Percentiles rank a stretch among this genome's conserved stretches.
Conservation (phyloP, 53 echinoderm and acorn worm genomes). For the Temnopleurus reevesii region DNA sequence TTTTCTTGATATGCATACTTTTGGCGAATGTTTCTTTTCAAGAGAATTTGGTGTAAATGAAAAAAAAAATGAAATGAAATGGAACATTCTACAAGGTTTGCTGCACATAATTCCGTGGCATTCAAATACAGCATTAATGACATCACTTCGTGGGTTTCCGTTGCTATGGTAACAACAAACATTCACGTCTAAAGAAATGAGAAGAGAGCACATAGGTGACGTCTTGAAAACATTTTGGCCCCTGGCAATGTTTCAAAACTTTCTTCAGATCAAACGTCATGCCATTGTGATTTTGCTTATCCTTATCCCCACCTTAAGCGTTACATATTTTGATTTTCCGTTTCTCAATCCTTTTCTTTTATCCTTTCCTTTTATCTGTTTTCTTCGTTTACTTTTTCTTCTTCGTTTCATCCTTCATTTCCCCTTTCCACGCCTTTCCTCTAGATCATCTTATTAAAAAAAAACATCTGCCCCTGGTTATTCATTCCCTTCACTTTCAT, state of each 20-base stretch:
- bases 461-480: too few species aligned
- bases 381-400: background rate
- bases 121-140: background rate
- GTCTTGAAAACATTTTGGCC: conserved; percentile 7
- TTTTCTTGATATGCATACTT: too few species aligned
- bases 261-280: background rate
- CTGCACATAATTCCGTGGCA: background rate
- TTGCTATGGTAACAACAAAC: background rate
- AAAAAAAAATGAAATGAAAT: background rate
- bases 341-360: background rate
- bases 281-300: background rate
- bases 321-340: background rate
- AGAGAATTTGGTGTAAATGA: background rate
- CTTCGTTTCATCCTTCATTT: background rate
- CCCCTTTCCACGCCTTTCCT: background rate
- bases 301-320: background rate
- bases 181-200: background rate
- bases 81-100: background rate
- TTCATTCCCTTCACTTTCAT: background rate
- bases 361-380: background rate
- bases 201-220: background rate
- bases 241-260: background rate
- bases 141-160: conserved; percentile 38
- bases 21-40: too few species aligned
- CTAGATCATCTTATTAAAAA: background rate